Evolutionary conservation across 2,797 vertebrate genomes (phyloP).

Genomic region (Myotis planiceps): DNA sequence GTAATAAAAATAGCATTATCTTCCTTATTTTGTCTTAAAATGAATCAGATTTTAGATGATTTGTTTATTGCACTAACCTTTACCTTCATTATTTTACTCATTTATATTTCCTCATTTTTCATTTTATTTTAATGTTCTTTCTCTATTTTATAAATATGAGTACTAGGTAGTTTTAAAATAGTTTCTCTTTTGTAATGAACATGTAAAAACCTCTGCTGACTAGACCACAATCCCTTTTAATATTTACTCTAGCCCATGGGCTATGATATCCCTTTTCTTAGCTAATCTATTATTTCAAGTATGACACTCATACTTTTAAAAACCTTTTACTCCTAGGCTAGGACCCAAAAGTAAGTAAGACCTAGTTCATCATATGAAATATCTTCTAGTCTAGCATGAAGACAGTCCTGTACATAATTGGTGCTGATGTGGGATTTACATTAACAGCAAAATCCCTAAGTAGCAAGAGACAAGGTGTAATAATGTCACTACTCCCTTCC

Average conservation of each 20-base stretch:
- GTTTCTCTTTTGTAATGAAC: neutral
- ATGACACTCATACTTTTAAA: neutral
- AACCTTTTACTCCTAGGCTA: neutral
- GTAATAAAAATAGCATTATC: neutral
- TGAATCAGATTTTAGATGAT: neutral
- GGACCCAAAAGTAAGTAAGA: neutral
- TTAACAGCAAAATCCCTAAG: neutral
- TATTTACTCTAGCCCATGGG: neutral
- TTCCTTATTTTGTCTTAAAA: neutral
- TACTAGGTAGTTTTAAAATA: neutral
- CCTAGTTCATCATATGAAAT: neutral
- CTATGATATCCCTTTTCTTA: neutral
- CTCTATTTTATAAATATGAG: neutral
- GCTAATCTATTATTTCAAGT: neutral
- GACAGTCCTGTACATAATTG: neutral
- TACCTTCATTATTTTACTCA: neutral
- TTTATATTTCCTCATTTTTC: neutral
- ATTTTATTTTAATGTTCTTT: neutral
- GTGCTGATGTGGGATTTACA: neutral
- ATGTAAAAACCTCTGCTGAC: neutral
- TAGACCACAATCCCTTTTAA: neutral
- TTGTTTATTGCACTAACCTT: neutral
- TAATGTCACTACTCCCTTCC: neutral
- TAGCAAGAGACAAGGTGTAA: neutral
- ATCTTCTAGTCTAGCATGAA: neutral